Conservation (phyloP, 2,888 invertebrate genomes). For the Nomada fabriciana region DNA sequence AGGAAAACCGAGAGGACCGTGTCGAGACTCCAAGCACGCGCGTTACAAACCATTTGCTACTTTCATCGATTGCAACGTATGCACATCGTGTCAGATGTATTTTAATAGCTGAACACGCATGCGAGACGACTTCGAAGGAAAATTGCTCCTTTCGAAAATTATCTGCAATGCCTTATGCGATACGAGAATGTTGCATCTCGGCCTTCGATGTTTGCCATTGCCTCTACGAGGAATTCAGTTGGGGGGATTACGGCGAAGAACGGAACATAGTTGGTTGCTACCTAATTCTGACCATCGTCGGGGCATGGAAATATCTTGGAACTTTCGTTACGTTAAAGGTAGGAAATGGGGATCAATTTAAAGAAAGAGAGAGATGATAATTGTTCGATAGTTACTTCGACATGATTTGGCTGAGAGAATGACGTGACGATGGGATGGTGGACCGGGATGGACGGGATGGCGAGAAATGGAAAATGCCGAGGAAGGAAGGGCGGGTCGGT, state of each 20-base stretch:
- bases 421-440: neutral
- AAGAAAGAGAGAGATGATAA: neutral
- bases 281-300: too few species aligned
- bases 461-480: conserved; percentile 74
- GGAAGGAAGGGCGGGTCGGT: conserved; percentile 72
- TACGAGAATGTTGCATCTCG: neutral
- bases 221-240: neutral
- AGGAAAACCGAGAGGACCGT: neutral
- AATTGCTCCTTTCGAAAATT: neutral
- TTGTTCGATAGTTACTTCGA: neutral
- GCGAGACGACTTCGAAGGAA: neutral
- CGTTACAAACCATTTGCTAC: conserved; percentile 73
- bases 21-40: neutral
- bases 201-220: neutral
- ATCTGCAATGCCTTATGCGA: neutral
- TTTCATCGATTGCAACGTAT: conserved; percentile 15
- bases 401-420: neutral
- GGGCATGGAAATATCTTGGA: too few species aligned
- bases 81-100: neutral
- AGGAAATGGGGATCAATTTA: too few species aligned
- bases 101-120: neutral
- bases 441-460: neutral
- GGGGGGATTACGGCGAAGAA: too few species aligned
- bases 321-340: too few species aligned
- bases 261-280: too few species aligned